Percentiles rank a stretch among this genome's conserved stretches.
phyloP scores from a whole-genome alignment of 2,113 vertebrate genomes.

The Notarius lentiginosus region DNA sequence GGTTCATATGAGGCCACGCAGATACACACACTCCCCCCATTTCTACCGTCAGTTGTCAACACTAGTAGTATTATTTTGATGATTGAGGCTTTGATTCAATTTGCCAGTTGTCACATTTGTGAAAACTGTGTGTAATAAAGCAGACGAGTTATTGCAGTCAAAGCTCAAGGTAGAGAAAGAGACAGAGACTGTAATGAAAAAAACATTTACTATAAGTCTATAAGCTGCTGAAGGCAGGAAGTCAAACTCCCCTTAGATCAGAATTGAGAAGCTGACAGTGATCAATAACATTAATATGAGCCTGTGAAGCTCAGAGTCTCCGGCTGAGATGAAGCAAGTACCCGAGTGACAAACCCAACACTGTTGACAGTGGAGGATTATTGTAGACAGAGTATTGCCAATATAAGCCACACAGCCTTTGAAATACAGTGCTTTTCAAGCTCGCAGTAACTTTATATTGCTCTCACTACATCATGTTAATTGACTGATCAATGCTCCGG shows the following conservation, averaged over 20 bases:
- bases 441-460: conserved; percentile 30
- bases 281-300: conserved; percentile 74
- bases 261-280: conserved; percentile 66
- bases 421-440: conserved; percentile 24
- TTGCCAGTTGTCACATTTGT: conserved; percentile 69
- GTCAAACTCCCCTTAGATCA: conserved; percentile 42
- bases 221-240: conserved; percentile 38
- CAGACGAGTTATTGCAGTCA: conserved; percentile 66
- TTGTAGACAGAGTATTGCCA: conserved; percentile 44
- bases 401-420: conserved; percentile 29
- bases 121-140: conserved; percentile 72
- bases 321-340: conserved; percentile 58
- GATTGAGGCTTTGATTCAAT: conserved; percentile 75
- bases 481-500: conserved; percentile 30
- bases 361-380: conserved; percentile 45
- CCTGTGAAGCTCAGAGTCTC: conserved; percentile 55
- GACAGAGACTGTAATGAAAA: conserved; percentile 47
- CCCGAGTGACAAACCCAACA: conserved; percentile 50
- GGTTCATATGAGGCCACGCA: conserved; percentile 68
- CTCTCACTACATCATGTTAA: conserved; percentile 33
- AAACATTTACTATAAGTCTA: conserved; percentile 56
- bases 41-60: conserved; percentile 66
- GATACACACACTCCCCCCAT: conserved; percentile 48
- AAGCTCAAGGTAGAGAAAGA: conserved; percentile 51
- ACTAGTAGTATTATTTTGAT: conserved; percentile 65